Conservation (phyloP, 1,140 invertebrate species). For the Eulimnadia texana region DNA sequence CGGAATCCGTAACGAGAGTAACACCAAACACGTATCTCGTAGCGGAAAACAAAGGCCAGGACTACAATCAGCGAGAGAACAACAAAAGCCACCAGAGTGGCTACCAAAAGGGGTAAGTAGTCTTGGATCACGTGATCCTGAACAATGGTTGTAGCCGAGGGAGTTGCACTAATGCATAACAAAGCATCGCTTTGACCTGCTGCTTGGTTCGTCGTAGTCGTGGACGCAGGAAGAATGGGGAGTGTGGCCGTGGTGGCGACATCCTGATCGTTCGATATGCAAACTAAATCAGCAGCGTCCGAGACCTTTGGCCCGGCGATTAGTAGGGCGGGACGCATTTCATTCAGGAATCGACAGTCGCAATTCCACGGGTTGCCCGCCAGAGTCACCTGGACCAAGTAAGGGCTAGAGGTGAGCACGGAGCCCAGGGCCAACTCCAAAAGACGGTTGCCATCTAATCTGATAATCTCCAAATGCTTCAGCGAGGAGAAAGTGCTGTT, state of each 20-base stretch:
- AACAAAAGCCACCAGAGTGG: conserved; percentile 49
- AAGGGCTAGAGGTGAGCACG: conserved; percentile 45
- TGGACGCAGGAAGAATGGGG: conserved; percentile 7
- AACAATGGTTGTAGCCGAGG: conserved; percentile 43
- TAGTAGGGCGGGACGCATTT: conserved; percentile 37
- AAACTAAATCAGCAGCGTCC: conserved; percentile 10
- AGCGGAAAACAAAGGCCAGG: conserved; percentile 52
- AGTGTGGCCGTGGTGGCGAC: background rate
- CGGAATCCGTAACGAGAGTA: conserved; percentile 74
- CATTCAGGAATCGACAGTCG: conserved; percentile 64
- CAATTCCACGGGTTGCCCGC: conserved; percentile 75
- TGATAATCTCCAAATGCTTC: conserved; percentile 48
- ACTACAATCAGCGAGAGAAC: conserved; percentile 52
- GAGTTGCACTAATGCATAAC: conserved; percentile 40
- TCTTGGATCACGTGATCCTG: conserved; percentile 54
- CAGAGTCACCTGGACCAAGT: conserved; percentile 52
- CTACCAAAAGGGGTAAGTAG: conserved; percentile 59
- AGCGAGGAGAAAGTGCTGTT: conserved; percentile 62
- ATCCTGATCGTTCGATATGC: conserved; percentile 22
- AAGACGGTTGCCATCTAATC: conserved; percentile 62
- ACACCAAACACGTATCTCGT: conserved; percentile 77
- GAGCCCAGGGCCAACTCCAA: conserved; percentile 59
- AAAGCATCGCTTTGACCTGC: conserved; percentile 1
- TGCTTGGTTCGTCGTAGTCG: background rate
- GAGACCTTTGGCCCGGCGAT: conserved; percentile 26